Evolutionary conservation across 64 coral and sea anemone genomes (phyloP), one percentile per base, ranked within the genome.

Genomic region (Pachyseris speciosa): DNA sequence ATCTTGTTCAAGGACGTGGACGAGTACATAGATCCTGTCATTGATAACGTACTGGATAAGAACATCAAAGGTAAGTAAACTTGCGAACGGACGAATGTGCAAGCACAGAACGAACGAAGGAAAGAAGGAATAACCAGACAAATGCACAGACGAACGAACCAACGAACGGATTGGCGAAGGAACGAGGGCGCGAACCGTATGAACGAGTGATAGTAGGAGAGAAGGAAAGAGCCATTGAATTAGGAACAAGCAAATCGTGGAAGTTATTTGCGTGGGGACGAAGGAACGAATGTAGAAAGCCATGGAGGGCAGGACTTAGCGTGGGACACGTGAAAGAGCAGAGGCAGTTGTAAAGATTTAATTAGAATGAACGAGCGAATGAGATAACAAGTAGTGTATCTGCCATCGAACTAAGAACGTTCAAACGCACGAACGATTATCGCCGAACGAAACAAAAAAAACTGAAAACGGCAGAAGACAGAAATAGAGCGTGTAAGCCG

Each of bases 11-110:
- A 99, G 70, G 97, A 99, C 37, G 97, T 99, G 30, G 97, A 99
- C 24, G 97, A 99, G 49, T 98, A 98, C 68, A 98, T 98, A 37
- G 96, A 98, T 75, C 96, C 96, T 67, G 96, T 98, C n/a, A 98
- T 98, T 40, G 96, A 98, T 64, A 98, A 98, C 57, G 93, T 98
- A 32, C 55, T 98, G 37, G 96, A 98, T 43, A 98, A 98, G 75
- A 98, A 98, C 73, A 95, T 98, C 66, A 98, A 98, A 89, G 96
- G 93, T 92, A 58, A 31, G 2, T 3, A 48, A 11, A 77, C n/a
- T 43, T 7, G 70, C 9, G 9, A 4, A 28, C 12, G 20, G 57
- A 19, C 16, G 22, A 57, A 13, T 15, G 37, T 50, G 26, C 25
- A 67, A 47, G 20, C 11, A 16, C 36, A 55, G 11, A 9, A 20